Evolutionary conservation across 1,140 invertebrate species (phyloP).

Genomic region (Pseudomyrmex flavicornis): DNA sequence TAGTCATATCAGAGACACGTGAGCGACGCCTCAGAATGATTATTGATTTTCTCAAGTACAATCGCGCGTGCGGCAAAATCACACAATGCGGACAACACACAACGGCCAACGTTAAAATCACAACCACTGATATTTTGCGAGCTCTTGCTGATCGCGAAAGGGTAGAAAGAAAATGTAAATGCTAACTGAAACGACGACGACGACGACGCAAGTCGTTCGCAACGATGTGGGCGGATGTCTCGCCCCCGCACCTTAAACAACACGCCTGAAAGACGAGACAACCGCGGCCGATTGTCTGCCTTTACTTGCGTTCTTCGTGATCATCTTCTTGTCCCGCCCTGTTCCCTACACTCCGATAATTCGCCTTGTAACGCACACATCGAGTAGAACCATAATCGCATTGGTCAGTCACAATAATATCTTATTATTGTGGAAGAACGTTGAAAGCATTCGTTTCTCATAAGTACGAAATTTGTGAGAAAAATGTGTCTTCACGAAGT

Average conservation of each 20-base stretch:
- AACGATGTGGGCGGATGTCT: constrained; percentile 72
- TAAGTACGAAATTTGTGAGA: background rate
- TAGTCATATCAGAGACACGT: background rate
- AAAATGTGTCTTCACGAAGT: too few species aligned
- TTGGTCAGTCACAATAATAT: background rate
- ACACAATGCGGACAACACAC: constrained; percentile 20
- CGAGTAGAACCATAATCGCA: background rate
- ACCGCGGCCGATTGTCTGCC: constrained; percentile 5
- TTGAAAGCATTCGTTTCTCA: background rate
- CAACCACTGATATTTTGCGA: background rate
- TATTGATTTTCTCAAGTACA: constrained; percentile 55
- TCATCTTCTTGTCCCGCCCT: constrained; percentile 21
- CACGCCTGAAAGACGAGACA: constrained; percentile 47
- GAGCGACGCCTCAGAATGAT: constrained; percentile 7
- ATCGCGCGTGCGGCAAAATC: background rate
- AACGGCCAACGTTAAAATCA: constrained; percentile 5
- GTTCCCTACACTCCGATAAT: constrained; percentile 17
- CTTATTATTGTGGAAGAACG: too few species aligned
- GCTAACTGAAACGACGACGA: constrained; percentile 27
- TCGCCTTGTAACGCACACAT: constrained; percentile 34
- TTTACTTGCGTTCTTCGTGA: constrained; percentile 18
- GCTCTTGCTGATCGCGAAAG: constrained; percentile 32
- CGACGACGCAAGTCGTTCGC: constrained; percentile 51
- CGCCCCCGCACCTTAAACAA: constrained; percentile 71
- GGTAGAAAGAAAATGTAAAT: constrained; percentile 40